Evolutionary conservation across 2,113 vertebrate species (phyloP), one percentile per base, ranked within the genome.

Genomic region (Oreotragus oreotragus): DNA sequence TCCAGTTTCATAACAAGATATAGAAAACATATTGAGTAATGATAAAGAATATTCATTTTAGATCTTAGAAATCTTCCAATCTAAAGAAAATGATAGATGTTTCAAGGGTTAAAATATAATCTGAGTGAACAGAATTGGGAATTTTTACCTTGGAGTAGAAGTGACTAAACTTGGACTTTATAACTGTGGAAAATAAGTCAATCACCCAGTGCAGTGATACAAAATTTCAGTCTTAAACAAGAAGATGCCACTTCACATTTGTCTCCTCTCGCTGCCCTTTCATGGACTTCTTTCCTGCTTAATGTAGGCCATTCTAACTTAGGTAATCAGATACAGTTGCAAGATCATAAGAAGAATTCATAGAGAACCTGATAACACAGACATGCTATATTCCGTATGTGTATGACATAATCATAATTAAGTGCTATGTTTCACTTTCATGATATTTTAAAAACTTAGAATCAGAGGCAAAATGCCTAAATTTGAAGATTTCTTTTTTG

Each of bases 31-130:
- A 27, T 49, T 84, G 62, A 96, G 9, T 60, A 73, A 91, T 45
- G 25, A 94, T 81, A 89, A 92, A 21, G 19, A 88, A 86, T 60
- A 28, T 58, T 86, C 27, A 79, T 93, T 94, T 92, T 94, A 12
- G 25, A 95, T 49, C 58, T 87, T 84, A 70, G 66, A 79, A 28
- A 66, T 87, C 14, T 27, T 96, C 51, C 70, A 43, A 95, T 76
- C 94, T 90, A 86, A 97, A 86, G 64, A 88, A 51, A 79, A 81
- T 88, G 64, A 64, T 62, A 84, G 83, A 33, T 91, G 45, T 62
- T n/a, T 79, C 15, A 86, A 93, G 12, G 16, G 27, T 90, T 84
- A 77, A 91, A 96, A 36, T 73, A 58, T 90, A 94, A 80, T 33
- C 43, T 49, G 27, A 86, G 13, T 91, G 27, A 93, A 53, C 30